Base-by-base conservation (phyloP, 2,797 vertebrate genomes). In the Mormyrops boulengeri region DNA sequence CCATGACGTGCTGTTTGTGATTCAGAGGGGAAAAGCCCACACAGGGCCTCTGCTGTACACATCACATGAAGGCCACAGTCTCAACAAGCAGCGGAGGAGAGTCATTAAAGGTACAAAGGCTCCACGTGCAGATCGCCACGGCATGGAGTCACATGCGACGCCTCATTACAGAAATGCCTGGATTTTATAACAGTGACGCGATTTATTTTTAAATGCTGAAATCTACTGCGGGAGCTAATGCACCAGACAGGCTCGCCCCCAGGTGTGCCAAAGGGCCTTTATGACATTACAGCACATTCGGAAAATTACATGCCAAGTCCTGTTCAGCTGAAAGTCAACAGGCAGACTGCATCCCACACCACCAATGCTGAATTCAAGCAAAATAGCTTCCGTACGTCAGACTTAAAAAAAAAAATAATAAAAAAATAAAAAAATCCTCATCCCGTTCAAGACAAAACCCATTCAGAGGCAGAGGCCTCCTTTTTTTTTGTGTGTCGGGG, bases 371-470 rank as follows among this genome's bases (percentile, higher is more conserved):
- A 4, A 80, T 80, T n/a, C 34, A 80, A 41, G 7, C 17, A 47
- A 82, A 82, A 82, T 41, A 44, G 19, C 41, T 38, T 73, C 26
- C 30, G 2, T 17, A 73, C 1, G 2, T 84, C 44, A 84, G 41
- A 84, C 4, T 4, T 14, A 82, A 14, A 44, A 80, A 11, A 77
- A 12, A 53, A 53, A 53, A 53, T 7, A 7, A 84, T 19, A n/a
- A 26, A 69, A 3, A 26, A 69, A 4, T 34, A 22, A n/a, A 84
- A 41, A 50, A 49, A 85, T 14, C 26, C 26, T 7, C 66, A 90
- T 90, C 66, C 52, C n/a, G 5, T 41, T 19, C 50, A 87, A 88
- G 87, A 88, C 44, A 87, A 80, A 90, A 66, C 62, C 69, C 84
- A 5, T 49, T 88, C 88, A 38, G 69, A 30, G 82, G 82, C n/a